phyloP scores from a whole-genome alignment of 2,797 vertebrate species.

The Bradypodion ventrale region DNA sequence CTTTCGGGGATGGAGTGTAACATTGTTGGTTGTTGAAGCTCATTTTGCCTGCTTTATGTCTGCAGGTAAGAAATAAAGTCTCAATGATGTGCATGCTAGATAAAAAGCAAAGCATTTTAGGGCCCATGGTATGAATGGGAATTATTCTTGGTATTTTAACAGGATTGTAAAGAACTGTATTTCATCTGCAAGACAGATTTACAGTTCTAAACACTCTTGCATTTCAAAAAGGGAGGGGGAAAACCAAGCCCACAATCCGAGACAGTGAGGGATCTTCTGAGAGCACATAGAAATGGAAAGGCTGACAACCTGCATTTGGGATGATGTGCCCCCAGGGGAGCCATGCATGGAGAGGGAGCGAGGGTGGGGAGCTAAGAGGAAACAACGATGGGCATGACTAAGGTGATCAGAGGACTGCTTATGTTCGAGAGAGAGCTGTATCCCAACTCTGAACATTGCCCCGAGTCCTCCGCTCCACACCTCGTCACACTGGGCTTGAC shows the following conservation, averaged over 20 bases:
- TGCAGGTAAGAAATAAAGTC: no score
- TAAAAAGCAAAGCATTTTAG: no score
- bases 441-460: background rate
- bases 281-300: background rate
- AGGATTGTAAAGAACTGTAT: background rate
- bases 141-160: background rate
- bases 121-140: no score
- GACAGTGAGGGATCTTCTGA: background rate
- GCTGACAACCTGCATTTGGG: background rate
- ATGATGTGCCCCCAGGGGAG: background rate
- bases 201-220: background rate
- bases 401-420: accelerated
- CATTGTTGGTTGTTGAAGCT: no score
- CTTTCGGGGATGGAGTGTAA: no score
- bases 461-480: background rate
- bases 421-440: accelerated
- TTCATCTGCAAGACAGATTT: background rate
- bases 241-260: background rate
- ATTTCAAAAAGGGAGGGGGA: no score
- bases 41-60: no score
- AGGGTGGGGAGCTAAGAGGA: background rate
- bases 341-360: background rate
- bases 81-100: no score
- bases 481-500: background rate
- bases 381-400: accelerated